Base-by-base conservation (phyloP, 2,113 vertebrate species). In the Nyctibius bracteatus region DNA sequence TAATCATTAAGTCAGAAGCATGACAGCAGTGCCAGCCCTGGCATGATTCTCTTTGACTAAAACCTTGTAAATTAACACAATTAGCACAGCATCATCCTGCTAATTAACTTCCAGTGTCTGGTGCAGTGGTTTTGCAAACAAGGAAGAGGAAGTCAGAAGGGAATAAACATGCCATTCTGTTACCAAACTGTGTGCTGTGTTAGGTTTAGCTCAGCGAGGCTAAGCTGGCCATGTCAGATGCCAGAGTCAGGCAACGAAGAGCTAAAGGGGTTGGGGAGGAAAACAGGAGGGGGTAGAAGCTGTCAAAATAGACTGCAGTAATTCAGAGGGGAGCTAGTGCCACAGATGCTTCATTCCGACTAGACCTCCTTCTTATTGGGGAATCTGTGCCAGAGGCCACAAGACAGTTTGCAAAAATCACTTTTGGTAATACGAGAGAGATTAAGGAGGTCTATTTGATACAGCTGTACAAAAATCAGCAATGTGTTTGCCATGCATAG, bases 11-110 rank as follows among this genome's bases (percentile, higher is more conserved):
- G 98, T 98, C 95, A 51, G 98, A 98, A 98, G 98, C 97, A 98
- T 99, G 99, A 99, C 98, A 99, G 98, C 98, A 97, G 98, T 98
- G 98, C 98, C 98, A 99, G 98, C 98, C 98, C 98, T 98, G 98
- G 98, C 98, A 98, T 98, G 97, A 98, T 98, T 99, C 98, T 98
- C 98, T 99, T 99, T 99, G 98, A 99, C 98, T 99, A 99, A 99
- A 99, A 99, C 99, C 99, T 99, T 99, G 99, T 99, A 99, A 99
- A 99, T 99, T 99, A 99, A 99, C 99, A 99, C 99, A 99, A 99
- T 99, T 99, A 99, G 99, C 98, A 98, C 98, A 99, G 98, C 98
- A 99, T 99, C 99, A 99, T 99, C 98, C 98, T 97, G 98, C 99
- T 99, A 99, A 99, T 99, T 99, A 99, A 99, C 98, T 99, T 98